Base-by-base conservation (phyloP, 2,888 invertebrate species). In the Epirrhoe alternata region DNA sequence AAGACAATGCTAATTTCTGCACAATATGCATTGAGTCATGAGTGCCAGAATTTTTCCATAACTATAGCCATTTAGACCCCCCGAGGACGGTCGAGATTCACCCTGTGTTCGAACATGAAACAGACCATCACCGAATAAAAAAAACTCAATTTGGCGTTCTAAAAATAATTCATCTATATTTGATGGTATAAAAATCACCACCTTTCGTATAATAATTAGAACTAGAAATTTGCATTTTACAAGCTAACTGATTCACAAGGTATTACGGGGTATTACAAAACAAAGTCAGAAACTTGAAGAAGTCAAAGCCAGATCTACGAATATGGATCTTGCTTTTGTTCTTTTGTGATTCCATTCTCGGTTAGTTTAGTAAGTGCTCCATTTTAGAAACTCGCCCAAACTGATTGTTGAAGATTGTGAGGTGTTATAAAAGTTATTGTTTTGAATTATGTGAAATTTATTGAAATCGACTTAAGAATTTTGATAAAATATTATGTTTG, bases 281-380 rank as follows among this genome's bases (percentile, higher is more conserved):
- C 77, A 78, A 77, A 77, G 75, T 70, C 65, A 58, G 30, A 74
- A 76, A 71, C 77, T 76, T 66, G 49, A 60, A 68, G 61, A 52
- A 49, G 61, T 64, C 61, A 53, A 55, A 56, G 62, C 42, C 63
- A 64, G 16, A 5, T 16, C 8, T 42, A 10, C 33, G 6, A 5
- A 12, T 42, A 62, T 64, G 51, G 50, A 59, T 61, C 55, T 51
- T 61, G 55, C 60, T 66, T 61, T 66, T 68, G 55, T 68, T 69
- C 53, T 58, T 66, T 68, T 57, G 55, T 61, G 38, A 68, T 66
- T 56, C 60, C 49, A 69, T 70, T 72, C 55, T 65, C 64, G 61
- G 64, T 64, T 69, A 68, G 61, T 69, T 68, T 62, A 68, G 62
- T 57, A 65, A 72, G 66, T 60, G 68, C 68, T 51, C 38, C 61